These are phyloP conservation scores for Spermophilus dauricus DNA, from an alignment of 2,113 vertebrate species.

Conservation along the genomic window DNA sequence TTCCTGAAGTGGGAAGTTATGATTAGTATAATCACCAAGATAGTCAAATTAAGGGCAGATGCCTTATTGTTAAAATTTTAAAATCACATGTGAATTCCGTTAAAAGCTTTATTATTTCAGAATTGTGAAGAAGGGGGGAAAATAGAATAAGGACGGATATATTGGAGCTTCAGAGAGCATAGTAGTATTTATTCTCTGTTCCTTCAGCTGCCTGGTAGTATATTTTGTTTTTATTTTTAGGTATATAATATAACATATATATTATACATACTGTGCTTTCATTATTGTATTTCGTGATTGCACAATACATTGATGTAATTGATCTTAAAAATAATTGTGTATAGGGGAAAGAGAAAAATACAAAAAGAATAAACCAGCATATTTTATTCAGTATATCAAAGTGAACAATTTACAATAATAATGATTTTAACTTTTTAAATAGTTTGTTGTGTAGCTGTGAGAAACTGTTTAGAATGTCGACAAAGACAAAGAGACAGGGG, in stretches of 20 bases:
- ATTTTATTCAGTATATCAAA: neutral
- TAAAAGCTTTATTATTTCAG: neutral
- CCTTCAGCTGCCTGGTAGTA: neutral
- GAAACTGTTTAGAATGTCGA: constrained; percentile 97
- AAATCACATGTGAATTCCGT: neutral
- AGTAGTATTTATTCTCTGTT: neutral
- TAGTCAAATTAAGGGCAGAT: neutral
- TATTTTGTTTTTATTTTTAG: constrained; percentile 52
- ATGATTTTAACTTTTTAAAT: constrained; percentile 79
- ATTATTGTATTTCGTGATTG: neutral
- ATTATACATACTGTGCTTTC: neutral
- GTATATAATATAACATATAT: neutral
- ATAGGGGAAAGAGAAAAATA: neutral
- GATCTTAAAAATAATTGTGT: neutral
- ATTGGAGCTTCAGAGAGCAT: neutral
- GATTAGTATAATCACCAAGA: neutral
- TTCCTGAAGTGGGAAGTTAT: neutral
- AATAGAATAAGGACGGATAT: neutral
- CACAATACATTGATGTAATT: neutral
- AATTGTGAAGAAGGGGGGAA: neutral
- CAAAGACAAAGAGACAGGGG: constrained; percentile 94
- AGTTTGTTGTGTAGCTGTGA: constrained; percentile 99
- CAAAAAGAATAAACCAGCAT: neutral
- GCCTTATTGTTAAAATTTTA: neutral
- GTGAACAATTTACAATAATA: constrained; percentile 19